Base-by-base conservation (phyloP, 2,113 vertebrate genomes). In the Pterocles burchelli region DNA sequence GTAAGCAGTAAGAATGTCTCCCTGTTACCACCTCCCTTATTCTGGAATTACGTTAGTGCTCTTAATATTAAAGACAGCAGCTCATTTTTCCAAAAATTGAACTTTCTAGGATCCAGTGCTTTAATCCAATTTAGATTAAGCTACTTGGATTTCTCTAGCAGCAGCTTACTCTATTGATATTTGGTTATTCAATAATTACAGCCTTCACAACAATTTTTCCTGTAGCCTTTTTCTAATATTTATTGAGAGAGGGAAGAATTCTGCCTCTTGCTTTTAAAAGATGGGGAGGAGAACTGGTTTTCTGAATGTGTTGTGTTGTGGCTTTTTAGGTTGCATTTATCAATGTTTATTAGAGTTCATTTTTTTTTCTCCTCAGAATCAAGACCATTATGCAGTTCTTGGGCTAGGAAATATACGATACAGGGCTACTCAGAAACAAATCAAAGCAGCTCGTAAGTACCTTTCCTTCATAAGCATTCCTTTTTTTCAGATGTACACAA, bases 391-490 rank as follows among this genome's bases (percentile, higher is more conserved):
- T 92, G 98, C 98, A 77, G 99, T 99, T 88, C 98, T 99, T 72
- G 99, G 99, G 71, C 97, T 99, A 34, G 98, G 98, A 87, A 98
- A 98, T 82, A 63, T 99, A 97, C 98, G 99, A 90, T 99, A 99
- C 97, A 99, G 98, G 97, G 99, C 99, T 51, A 99, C 99, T 46
- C 99, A 99, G 97, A 99, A 99, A 93, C 99, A 99, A 97, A 99
- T 99, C 97, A 99, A 99, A 99, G 98, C 99, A 97, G 99, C 99
- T 65, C 99, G 99, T 99, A 97, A 99, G 99, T 99, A 95, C 75
- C 88, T 88, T 52, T 33, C 18, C 19, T 46, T 68, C 10, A 8
- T 36, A 16, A 84, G 15, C 4, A 6, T 11, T 10, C 13, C 13
- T 4, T 77, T 22, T 38, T n/a, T 46, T 48, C 55, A 63, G 49